Base-by-base conservation (phyloP, 2,888 invertebrate species). In the Microctonus aethiopoides region DNA sequence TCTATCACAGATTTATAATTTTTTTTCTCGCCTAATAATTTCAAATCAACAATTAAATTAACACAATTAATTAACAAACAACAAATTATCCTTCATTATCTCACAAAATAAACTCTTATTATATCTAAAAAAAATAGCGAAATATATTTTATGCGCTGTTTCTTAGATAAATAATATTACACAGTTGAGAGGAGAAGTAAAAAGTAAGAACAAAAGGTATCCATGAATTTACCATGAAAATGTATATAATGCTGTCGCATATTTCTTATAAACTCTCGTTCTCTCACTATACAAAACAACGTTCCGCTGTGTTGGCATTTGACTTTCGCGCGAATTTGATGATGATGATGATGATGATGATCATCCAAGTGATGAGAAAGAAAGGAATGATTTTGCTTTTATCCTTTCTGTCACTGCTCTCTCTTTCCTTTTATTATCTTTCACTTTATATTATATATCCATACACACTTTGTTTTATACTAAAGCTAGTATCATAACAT, bases 271-370 rank as follows among this genome's bases (percentile, higher is more conserved):
- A n/a, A 56, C 26, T 56, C 13, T 26, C 16, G 16, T 22, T 3
- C 59, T 16, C 5, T 10, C 34, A 29, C 6, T 29, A 24, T 13
- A n/a, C n/a, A 56, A 56, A 56, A 56, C 57, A 32, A 32, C 24
- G 36, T 60, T 62, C 41, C 68, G 69, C 61, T 70, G 70, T 70
- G 73, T 73, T 71, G 71, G 62, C 68, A 71, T 26, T 41, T 22
- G 52, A 67, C 67, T 67, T 67, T 67, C 67, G 59, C 68, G 56
- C 39, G 68, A 76, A 75, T 76, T 75, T 71, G 75, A 74, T 72
- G 71, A n/a, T n/a, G n/a, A n/a, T n/a, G n/a, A n/a, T n/a, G n/a
- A n/a, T n/a, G n/a, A n/a, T n/a, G n/a, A 75, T 67, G 67, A 73
- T 75, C 60, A 57, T 57, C 60, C 68, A 71, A 54, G 68, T 24